A percentile compares a stretch with the other conserved stretches of the same genome.
Evolutionary conservation across 2,113 vertebrate species (phyloP).

Genomic region (Pogona vitticeps): DNA sequence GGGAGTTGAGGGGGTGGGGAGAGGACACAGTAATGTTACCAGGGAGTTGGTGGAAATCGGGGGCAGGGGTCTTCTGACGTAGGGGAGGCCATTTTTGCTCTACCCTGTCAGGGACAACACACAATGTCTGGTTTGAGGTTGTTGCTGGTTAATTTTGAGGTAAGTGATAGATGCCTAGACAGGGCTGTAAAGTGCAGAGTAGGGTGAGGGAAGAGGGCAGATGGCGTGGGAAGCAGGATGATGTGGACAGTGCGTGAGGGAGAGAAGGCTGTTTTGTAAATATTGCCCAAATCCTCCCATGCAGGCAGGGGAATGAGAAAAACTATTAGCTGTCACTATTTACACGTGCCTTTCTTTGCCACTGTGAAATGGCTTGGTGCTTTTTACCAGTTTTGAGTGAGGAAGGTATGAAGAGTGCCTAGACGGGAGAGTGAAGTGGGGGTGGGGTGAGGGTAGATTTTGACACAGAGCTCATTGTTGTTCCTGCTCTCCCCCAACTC

Average conservation of each 20-base stretch:
- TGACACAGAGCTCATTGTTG: rapidly evolving
- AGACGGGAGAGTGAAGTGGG: conserved; percentile 3
- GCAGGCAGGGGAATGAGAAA: rapidly evolving
- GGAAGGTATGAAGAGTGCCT: not conserved
- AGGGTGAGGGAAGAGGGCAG: not conserved
- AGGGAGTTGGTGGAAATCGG: not conserved
- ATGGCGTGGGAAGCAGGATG: not conserved
- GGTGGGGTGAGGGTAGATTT: not conserved
- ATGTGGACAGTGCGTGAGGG: not conserved
- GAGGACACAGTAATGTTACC: not conserved
- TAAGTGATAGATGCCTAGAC: not conserved
- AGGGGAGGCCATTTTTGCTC: not conserved
- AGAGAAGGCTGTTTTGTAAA: not conserved
- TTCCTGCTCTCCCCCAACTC: not conserved
- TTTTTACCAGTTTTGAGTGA: not conserved
- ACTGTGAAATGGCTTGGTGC: conserved; percentile 71
- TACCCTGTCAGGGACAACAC: not conserved
- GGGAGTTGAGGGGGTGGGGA: not conserved
- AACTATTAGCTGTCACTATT: conserved; percentile 30
- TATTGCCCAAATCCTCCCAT: not conserved
- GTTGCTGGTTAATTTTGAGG: not conserved
- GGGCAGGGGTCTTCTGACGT: not conserved
- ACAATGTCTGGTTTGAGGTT: not conserved
- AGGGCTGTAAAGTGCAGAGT: not conserved
- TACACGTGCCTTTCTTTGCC: conserved; percentile 74